These are phyloP conservation scores for Liasis olivaceus DNA, from an alignment of 2,797 vertebrate species.

Conservation along the genomic window DNA sequence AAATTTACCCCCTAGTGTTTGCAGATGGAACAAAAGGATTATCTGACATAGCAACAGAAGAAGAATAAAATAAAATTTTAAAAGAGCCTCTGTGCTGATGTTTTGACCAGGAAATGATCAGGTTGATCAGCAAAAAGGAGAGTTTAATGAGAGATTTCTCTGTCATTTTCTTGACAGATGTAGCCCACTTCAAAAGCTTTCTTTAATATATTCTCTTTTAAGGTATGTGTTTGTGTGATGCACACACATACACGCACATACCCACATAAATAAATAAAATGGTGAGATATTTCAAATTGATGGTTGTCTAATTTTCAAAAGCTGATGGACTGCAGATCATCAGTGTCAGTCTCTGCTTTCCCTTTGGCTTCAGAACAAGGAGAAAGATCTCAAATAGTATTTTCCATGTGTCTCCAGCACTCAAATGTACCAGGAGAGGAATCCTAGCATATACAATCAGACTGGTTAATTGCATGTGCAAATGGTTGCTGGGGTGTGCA, in stretches of 20 bases:
- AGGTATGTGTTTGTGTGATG: neutral
- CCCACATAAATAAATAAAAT: neutral
- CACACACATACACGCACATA: neutral
- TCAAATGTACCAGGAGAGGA: slow-evolving; percentile 37
- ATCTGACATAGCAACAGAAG: slow-evolving; percentile 73
- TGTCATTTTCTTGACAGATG: slow-evolving; percentile 19
- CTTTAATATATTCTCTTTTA: slow-evolving; percentile 43
- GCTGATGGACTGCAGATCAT: slow-evolving; percentile 38
- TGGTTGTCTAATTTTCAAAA: slow-evolving; percentile 54
- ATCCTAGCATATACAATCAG: slow-evolving; percentile 37
- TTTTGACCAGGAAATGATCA: slow-evolving; percentile 68
- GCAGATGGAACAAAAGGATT: slow-evolving; percentile 78
- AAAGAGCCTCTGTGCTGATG: slow-evolving; percentile 53
- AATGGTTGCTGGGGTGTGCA: slow-evolving; percentile 18
- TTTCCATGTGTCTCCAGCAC: slow-evolving; percentile 9
- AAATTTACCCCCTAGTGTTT: slow-evolving; percentile 80
- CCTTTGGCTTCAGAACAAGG: slow-evolving; percentile 40
- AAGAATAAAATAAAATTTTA: slow-evolving; percentile 50
- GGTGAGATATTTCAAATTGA: slow-evolving; percentile 43
- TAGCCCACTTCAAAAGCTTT: slow-evolving; percentile 28
- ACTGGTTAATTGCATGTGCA: slow-evolving; percentile 45
- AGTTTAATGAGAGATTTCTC: slow-evolving; percentile 43
- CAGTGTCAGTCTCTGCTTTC: slow-evolving; percentile 28
- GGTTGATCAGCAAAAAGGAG: slow-evolving; percentile 48
- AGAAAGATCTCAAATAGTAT: slow-evolving; percentile 39